Evolutionary conservation across 2,113 vertebrate species (phyloP).

Genomic region (Daubentonia madagascariensis): DNA sequence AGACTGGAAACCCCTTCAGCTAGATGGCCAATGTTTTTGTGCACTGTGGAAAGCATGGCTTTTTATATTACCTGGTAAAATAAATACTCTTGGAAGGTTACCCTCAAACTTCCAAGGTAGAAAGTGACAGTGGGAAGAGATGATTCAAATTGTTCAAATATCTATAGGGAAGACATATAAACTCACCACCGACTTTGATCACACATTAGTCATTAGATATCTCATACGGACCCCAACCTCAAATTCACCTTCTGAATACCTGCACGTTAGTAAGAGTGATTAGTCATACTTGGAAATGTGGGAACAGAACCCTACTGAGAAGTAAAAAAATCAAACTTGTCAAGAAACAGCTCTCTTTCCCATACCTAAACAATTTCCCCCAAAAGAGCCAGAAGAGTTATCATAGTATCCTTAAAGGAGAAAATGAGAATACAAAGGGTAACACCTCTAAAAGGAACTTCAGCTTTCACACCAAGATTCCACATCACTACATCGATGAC

Average conservation of each 20-base stretch:
- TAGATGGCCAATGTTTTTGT: not conserved
- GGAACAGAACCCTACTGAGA: not conserved
- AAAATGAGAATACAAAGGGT: conserved; percentile 26
- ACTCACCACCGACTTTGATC: not conserved
- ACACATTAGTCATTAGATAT: not conserved
- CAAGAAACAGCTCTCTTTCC: not conserved
- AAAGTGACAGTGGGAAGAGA: not conserved
- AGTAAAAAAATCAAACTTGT: conserved; percentile 35
- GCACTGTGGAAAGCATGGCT: not conserved
- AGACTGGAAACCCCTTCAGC: not conserved
- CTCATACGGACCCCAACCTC: not conserved
- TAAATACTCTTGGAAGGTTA: not conserved
- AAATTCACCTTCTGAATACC: conserved; percentile 15
- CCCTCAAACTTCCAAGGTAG: not conserved
- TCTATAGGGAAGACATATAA: not conserved
- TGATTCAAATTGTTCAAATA: not conserved
- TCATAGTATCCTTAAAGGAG: not conserved
- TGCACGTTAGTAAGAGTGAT: not conserved
- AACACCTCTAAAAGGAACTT: not conserved
- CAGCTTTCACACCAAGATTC: not conserved
- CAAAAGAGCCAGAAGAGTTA: not conserved
- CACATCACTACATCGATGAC: not conserved
- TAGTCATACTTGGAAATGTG: not conserved
- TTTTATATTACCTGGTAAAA: not conserved
- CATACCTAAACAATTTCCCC: not conserved